Conservation (phyloP, 2,888 invertebrate genomes). For the Tenthredo distinguenda region DNA sequence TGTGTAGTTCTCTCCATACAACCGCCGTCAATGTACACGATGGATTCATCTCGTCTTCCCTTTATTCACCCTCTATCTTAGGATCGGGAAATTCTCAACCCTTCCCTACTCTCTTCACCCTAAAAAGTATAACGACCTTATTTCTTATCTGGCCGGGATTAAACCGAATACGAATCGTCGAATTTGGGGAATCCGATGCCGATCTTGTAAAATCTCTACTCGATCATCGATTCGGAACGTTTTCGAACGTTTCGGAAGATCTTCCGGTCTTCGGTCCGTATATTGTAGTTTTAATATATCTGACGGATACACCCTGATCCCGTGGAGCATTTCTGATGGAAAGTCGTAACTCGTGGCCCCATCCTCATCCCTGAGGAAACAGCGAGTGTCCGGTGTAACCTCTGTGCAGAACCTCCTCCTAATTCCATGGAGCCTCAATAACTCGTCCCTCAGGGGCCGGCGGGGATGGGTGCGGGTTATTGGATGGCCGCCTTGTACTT, state of each 20-base stretch:
- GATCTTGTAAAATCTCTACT: not conserved
- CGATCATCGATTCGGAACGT: not conserved
- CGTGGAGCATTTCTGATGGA: not conserved
- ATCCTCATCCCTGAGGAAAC: not conserved
- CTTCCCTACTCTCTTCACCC: not conserved
- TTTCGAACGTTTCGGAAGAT: no score
- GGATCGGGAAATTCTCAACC: not conserved
- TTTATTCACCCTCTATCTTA: not conserved
- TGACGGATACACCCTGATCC: not conserved
- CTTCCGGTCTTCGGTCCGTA: not conserved
- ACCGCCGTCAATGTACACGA: not conserved
- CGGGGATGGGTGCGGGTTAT: conserved; percentile 70
- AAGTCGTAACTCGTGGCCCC: not conserved
- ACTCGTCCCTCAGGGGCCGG: conserved; percentile 58
- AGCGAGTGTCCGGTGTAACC: conserved; percentile 23
- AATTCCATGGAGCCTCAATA: conserved; percentile 68
- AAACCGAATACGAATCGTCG: not conserved
- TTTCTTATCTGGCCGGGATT: not conserved
- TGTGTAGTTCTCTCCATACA: not conserved
- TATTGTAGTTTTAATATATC: not conserved
- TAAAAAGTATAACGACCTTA: not conserved
- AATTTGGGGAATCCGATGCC: not conserved
- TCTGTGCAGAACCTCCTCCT: conserved; percentile 59
- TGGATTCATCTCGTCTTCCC: not conserved
- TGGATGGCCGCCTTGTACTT: conserved; percentile 75